Evolutionary conservation across 2,888 invertebrate species (phyloP).

Genomic region (Agonum fuliginosum): DNA sequence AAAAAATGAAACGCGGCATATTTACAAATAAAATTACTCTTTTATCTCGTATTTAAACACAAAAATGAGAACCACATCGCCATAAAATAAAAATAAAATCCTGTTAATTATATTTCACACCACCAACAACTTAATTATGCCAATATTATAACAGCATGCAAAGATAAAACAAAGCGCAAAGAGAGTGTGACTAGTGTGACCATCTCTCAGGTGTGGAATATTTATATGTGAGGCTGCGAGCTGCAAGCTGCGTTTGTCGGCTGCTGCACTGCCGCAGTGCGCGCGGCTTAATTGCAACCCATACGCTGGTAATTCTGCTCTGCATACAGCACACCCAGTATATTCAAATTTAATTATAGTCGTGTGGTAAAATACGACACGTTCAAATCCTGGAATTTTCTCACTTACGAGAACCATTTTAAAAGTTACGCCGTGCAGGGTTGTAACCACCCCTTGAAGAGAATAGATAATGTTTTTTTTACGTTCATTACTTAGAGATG

Average conservation of each 20-base stretch:
- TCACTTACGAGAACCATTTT: too few relatives aligned
- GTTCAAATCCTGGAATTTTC: slow-evolving; percentile 25
- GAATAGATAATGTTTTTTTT: too few relatives aligned
- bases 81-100: neutral
- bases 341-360: slow-evolving; percentile 58
- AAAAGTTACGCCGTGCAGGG: too few relatives aligned
- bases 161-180: neutral
- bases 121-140: slow-evolving; percentile 33
- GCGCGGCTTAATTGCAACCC: slow-evolving; percentile 51
- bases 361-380: slow-evolving; percentile 19
- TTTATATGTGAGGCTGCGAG: slow-evolving; percentile 36
- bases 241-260: slow-evolving; percentile 40
- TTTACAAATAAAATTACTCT: neutral
- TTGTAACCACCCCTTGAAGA: too few relatives aligned
- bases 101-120: slow-evolving; percentile 7
- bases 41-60: neutral
- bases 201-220: slow-evolving; percentile 42
- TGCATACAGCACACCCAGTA: slow-evolving; percentile 34
- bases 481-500: too few relatives aligned
- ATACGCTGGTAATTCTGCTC: slow-evolving; percentile 46
- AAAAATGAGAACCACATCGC: neutral
- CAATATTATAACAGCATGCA: neutral
- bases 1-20: neutral
- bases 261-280: slow-evolving; percentile 23
- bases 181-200: neutral